These are phyloP conservation scores for Erythrocercus mccallii DNA, from an alignment of 2,113 vertebrate species.

Conservation along the genomic window DNA sequence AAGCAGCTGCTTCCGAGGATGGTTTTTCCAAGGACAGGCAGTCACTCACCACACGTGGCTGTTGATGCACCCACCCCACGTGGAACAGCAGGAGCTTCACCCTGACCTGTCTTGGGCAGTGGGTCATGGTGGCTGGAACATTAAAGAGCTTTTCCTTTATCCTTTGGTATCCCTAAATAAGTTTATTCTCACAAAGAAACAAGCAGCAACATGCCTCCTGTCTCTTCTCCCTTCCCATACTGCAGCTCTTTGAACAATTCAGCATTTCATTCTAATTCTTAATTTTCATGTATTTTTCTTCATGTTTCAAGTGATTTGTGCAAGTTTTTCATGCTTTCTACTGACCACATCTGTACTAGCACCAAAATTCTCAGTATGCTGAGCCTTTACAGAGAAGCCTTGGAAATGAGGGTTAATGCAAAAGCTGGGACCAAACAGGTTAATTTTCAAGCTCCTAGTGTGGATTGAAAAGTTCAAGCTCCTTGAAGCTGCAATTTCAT, in stretches of 20 bases:
- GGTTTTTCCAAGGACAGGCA: neutral
- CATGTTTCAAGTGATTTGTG: neutral
- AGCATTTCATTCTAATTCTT: conserved; percentile 22
- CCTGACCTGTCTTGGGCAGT: neutral
- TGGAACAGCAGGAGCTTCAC: neutral
- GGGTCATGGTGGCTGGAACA: neutral
- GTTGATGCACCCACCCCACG: neutral
- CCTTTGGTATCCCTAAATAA: neutral
- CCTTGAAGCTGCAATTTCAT: conserved; percentile 40
- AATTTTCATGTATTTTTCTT: neutral
- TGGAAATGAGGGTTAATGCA: neutral
- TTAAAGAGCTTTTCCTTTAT: neutral
- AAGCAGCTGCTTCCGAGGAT: neutral
- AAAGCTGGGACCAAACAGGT: neutral
- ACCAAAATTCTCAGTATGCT: neutral
- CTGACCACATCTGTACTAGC: neutral
- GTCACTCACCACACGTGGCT: neutral
- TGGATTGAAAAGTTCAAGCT: conserved; percentile 11
- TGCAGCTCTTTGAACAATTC: neutral
- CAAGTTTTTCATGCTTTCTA: conserved; percentile 7
- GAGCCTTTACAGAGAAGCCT: neutral
- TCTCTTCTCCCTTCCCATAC: neutral
- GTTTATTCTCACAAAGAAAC: neutral
- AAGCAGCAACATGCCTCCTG: neutral
- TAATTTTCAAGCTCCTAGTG: conserved; percentile 15